Percentiles rank a stretch among this genome's conserved stretches.
Evolutionary conservation across 2,113 vertebrate species (phyloP).

Genomic region (Eudorcas thomsonii): DNA sequence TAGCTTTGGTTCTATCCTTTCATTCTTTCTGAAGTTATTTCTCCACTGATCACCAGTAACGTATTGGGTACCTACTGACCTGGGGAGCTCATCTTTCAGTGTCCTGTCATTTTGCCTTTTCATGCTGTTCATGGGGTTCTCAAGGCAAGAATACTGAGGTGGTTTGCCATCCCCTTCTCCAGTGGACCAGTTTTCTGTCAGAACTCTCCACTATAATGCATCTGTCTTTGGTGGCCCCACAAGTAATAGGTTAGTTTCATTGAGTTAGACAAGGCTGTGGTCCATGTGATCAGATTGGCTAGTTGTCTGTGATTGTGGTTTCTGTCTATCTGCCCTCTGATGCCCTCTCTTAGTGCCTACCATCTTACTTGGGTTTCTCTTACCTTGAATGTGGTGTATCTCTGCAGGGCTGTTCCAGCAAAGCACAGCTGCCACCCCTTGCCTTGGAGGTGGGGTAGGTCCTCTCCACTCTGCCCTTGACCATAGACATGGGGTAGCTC

Average conservation of each 20-base stretch:
- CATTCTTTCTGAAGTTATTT: neutral
- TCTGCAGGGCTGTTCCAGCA: neutral
- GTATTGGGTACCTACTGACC: neutral
- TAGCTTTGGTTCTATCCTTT: neutral
- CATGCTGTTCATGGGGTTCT: neutral
- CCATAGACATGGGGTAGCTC: no score
- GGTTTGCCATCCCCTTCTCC: neutral
- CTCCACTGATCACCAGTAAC: neutral
- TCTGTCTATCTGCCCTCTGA: neutral
- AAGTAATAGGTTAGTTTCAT: neutral
- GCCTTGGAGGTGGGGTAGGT: neutral
- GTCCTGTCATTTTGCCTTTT: neutral
- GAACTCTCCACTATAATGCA: neutral
- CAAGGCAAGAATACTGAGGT: neutral
- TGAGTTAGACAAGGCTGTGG: neutral
- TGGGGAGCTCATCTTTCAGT: neutral
- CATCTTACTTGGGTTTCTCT: neutral
- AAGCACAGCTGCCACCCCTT: accelerated
- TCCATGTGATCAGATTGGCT: neutral
- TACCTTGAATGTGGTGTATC: neutral
- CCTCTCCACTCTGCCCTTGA: neutral
- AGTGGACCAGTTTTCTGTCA: neutral
- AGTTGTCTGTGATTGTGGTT: neutral
- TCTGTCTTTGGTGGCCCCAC: accelerated
- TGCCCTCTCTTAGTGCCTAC: neutral